Evolutionary conservation across 2,888 invertebrate genomes (phyloP).

Genomic region (Xylophagus ater): DNA sequence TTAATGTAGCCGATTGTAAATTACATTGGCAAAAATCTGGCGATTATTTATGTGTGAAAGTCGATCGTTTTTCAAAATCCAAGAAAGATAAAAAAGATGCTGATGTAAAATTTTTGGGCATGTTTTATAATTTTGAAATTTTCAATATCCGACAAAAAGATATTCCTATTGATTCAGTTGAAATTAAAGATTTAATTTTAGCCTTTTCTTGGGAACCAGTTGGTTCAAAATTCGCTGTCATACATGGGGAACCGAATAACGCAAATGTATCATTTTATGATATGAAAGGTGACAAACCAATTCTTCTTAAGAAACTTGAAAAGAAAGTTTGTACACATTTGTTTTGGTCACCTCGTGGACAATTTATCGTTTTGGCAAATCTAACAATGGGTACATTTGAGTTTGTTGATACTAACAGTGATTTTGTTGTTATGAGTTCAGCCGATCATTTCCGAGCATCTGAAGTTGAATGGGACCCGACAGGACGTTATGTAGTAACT

Average conservation of each 20-base stretch:
- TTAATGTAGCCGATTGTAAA: slow-evolving; percentile 96
- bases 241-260: slow-evolving; percentile 75
- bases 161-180: slow-evolving; percentile 94
- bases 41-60: slow-evolving; percentile 94
- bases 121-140: slow-evolving; percentile 97
- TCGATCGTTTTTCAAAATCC: slow-evolving; percentile 77
- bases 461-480: slow-evolving; percentile 99
- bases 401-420: slow-evolving; percentile 86
- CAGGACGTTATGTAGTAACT: slow-evolving; percentile 92
- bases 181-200: slow-evolving; percentile 84
- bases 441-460: slow-evolving; percentile 88
- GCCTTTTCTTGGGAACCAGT: slow-evolving; percentile 98
- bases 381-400: slow-evolving; percentile 81
- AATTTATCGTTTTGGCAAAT: slow-evolving; percentile 89
- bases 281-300: slow-evolving; percentile 82
- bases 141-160: slow-evolving; percentile 97
- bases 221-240: slow-evolving; percentile 91
- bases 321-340: slow-evolving; percentile 81
- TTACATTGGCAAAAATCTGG: slow-evolving; percentile 99
- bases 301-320: slow-evolving; percentile 76
- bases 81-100: slow-evolving; percentile 85
- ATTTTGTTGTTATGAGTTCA: slow-evolving; percentile 89
- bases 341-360: slow-evolving; percentile 94
- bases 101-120: slow-evolving; percentile 88
- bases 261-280: slow-evolving; percentile 88